phyloP scores from a whole-genome alignment of 2,888 invertebrate genomes.

The Cephus spinipes region DNA sequence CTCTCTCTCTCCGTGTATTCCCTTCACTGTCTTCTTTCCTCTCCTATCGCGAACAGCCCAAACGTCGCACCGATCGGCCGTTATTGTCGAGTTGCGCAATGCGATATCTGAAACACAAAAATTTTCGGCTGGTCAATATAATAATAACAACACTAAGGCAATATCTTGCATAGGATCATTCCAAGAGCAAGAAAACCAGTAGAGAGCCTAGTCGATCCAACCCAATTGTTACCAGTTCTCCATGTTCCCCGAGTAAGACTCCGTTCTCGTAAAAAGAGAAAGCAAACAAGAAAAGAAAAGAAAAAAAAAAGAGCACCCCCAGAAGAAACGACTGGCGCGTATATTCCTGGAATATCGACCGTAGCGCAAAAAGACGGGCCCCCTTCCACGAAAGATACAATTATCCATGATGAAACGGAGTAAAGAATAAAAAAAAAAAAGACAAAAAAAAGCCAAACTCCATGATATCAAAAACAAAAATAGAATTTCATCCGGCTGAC shows the following conservation, averaged over 20 bases:
- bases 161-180: background rate
- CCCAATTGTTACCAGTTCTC: background rate
- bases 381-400: background rate
- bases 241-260: background rate
- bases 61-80: background rate
- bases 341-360: background rate
- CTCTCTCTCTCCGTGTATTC: background rate
- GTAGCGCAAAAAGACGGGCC: background rate
- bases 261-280: background rate
- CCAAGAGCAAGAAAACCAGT: background rate
- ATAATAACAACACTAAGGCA: background rate
- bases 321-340: background rate
- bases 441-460: no score
- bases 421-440: background rate
- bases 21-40: background rate
- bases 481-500: background rate
- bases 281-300: background rate
- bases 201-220: background rate
- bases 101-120: conserved; percentile 17
- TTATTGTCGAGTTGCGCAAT: background rate
- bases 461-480: background rate
- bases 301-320: background rate
- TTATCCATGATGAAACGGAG: background rate
- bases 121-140: background rate
- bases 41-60: background rate